These are phyloP conservation scores for Tauraco hartlaubi DNA, from an alignment of 2,797 vertebrate genomes.

Conservation along the genomic window DNA sequence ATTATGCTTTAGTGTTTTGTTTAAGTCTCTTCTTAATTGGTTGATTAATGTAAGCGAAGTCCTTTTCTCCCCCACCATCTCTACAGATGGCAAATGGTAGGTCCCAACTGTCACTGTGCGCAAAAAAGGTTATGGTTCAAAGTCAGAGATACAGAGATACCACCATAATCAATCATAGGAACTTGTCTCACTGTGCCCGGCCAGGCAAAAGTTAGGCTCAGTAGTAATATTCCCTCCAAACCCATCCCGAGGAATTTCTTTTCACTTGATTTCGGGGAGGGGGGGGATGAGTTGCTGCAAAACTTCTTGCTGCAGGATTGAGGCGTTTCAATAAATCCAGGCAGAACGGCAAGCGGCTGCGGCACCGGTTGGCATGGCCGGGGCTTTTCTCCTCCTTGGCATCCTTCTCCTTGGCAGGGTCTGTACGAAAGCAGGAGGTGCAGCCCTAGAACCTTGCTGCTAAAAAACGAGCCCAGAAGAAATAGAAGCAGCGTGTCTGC, in stretches of 20 bases:
- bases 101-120: slow-evolving; percentile 80
- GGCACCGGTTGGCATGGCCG: accelerated
- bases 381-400: background rate
- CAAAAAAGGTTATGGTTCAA: slow-evolving; percentile 86
- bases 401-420: background rate
- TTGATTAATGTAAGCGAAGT: slow-evolving; percentile 81
- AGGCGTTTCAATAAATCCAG: background rate
- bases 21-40: slow-evolving; percentile 82
- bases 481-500: slow-evolving; percentile 39
- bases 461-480: slow-evolving; percentile 30
- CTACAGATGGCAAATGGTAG: slow-evolving; percentile 84
- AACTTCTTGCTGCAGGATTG: background rate
- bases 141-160: slow-evolving; percentile 87
- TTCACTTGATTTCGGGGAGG: background rate
- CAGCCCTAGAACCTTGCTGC: background rate
- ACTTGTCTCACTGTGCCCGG: slow-evolving; percentile 79
- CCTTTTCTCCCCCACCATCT: slow-evolving; percentile 77
- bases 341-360: background rate
- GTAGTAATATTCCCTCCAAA: slow-evolving; percentile 44
- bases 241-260: slow-evolving; percentile 26
- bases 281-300: slow-evolving; percentile 4
- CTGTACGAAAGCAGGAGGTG: background rate
- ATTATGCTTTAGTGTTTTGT: slow-evolving; percentile 82
- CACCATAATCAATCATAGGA: slow-evolving; percentile 84
- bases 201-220: slow-evolving; percentile 82